Conservation (phyloP, 2,888 invertebrate species). For the Microplitis manilae region DNA sequence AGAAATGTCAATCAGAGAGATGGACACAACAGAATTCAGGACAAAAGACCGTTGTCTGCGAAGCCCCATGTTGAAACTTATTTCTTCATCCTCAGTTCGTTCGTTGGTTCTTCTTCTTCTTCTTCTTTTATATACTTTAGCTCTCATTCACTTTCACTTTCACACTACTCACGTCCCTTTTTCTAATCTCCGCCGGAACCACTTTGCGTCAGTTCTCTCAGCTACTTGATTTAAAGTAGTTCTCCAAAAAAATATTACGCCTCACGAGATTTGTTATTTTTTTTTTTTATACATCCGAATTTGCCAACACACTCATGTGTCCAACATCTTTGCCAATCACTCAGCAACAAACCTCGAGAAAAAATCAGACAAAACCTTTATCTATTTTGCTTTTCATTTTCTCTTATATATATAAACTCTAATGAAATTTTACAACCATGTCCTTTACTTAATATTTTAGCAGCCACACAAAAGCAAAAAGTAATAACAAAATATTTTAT, state of each 20-base stretch:
- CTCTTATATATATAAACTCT: background rate
- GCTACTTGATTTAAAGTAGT: slow-evolving; percentile 29
- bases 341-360: slow-evolving; percentile 10
- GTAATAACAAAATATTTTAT: background rate
- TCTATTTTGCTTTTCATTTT: background rate
- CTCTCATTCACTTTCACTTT: background rate
- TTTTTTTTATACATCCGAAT: background rate
- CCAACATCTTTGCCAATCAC: slow-evolving; percentile 8
- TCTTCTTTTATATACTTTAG: background rate
- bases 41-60: no score
- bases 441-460: background rate
- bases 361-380: slow-evolving; percentile 10
- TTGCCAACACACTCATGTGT: background rate
- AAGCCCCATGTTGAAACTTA: no score
- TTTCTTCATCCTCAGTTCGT: background rate
- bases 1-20: no score
- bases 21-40: no score
- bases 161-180: slow-evolving; percentile 15
- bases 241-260: slow-evolving; percentile 18
- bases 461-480: no score
- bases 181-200: slow-evolving; percentile 31
- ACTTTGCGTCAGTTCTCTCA: slow-evolving; percentile 20
- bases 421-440: background rate
- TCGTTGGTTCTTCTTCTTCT: background rate
- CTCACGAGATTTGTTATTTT: background rate